These are phyloP conservation scores for Hemiscyllium ocellatum DNA, from an alignment of 2,113 vertebrate species.

Conservation along the genomic window DNA sequence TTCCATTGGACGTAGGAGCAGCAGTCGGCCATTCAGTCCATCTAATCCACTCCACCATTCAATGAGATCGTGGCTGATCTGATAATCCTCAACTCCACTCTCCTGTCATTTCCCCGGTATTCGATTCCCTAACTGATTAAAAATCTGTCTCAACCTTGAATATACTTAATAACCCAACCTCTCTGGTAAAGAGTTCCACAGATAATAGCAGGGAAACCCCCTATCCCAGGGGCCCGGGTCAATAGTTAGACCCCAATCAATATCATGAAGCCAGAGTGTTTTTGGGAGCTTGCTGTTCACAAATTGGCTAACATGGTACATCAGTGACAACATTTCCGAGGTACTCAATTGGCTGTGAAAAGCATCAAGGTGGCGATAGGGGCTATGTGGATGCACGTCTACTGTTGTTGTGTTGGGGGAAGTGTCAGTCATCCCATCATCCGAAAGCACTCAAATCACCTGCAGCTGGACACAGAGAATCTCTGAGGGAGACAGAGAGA, in stretches of 20 bases:
- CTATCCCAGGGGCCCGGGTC: neutral
- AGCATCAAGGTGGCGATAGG: neutral
- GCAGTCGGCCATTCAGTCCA: too few relatives aligned
- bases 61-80: too few relatives aligned
- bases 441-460: too few relatives aligned
- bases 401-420: neutral
- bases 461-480: neutral
- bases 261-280: neutral
- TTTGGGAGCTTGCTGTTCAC: neutral
- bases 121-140: too few relatives aligned
- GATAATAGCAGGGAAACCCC: neutral
- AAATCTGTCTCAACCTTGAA: too few relatives aligned
- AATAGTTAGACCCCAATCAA: neutral
- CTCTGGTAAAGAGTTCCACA: too few relatives aligned
- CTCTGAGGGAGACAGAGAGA: neutral
- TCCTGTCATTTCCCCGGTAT: too few relatives aligned
- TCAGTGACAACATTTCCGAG: neutral
- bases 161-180: too few relatives aligned
- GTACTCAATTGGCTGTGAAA: neutral
- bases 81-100: too few relatives aligned
- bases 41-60: too few relatives aligned
- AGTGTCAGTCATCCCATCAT: neutral
- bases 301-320: neutral
- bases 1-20: too few relatives aligned
- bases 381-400: neutral